phyloP scores from a whole-genome alignment of 2,113 vertebrate genomes.

The Loxodonta africana region DNA sequence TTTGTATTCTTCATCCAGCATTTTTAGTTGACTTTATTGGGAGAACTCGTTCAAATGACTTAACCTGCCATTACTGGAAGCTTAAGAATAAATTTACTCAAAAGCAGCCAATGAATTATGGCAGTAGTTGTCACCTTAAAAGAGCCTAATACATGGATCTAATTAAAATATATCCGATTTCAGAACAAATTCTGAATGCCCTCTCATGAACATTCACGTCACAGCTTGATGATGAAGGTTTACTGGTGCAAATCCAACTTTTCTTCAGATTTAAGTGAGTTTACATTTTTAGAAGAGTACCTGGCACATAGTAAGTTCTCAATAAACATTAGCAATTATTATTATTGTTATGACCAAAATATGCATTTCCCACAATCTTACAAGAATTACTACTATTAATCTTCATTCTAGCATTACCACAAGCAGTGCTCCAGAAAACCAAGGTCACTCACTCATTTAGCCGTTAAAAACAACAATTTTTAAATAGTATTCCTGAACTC shows the following conservation, averaged over 20 bases:
- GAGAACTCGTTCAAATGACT: neutral
- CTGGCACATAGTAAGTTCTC: neutral
- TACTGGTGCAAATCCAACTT: neutral
- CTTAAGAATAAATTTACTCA: slow-evolving; percentile 28
- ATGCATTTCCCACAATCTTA: neutral
- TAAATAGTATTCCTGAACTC: neutral
- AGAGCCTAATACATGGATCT: neutral
- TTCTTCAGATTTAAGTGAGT: slow-evolving; percentile 34
- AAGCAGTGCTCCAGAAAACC: slow-evolving; percentile 54
- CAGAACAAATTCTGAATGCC: neutral
- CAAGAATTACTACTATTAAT: neutral
- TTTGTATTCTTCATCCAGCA: neutral
- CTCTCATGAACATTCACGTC: neutral
- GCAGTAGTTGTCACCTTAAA: neutral
- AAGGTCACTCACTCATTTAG: slow-evolving; percentile 21
- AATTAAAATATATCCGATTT: slow-evolving; percentile 34
- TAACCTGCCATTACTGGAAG: neutral
- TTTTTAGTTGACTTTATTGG: neutral
- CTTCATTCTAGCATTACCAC: slow-evolving; percentile 24
- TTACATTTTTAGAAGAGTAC: neutral
- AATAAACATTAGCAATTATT: slow-evolving; percentile 24
- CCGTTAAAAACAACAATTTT: neutral
- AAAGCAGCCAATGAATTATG: neutral
- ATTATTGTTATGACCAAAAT: slow-evolving; percentile 35
- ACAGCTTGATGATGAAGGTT: neutral